Evolutionary conservation across 1,140 invertebrate genomes (phyloP).

Genomic region (Oncopodura yosiiana): DNA sequence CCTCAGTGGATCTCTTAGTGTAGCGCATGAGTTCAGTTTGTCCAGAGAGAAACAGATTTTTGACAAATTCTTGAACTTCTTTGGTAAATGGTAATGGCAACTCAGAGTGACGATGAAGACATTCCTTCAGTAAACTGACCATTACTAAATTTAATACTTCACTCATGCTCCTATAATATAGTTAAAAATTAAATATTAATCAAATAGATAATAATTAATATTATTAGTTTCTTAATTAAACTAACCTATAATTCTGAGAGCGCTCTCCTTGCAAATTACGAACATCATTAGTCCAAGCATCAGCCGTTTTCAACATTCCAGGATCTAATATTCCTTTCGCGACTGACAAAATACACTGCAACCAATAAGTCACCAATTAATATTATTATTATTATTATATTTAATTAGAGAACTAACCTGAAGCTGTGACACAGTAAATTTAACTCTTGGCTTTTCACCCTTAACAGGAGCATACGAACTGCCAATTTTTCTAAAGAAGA

Average conservation of each 20-base stretch:
- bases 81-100: slow-evolving; percentile 78
- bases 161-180: slow-evolving; percentile 82
- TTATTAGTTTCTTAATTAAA: not conserved
- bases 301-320: slow-evolving; percentile 63
- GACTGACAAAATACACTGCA: slow-evolving; percentile 60
- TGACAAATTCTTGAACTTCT: slow-evolving; percentile 86
- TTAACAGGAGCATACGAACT: slow-evolving; percentile 59
- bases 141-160: slow-evolving; percentile 89
- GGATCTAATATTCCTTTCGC: slow-evolving; percentile 83
- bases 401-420: slow-evolving; percentile 18
- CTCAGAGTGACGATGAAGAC: slow-evolving; percentile 82
- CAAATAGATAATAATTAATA: slow-evolving; percentile 37
- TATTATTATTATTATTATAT: not conserved
- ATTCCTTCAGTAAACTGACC: slow-evolving; percentile 80
- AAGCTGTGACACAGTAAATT: slow-evolving; percentile 28
- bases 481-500: slow-evolving; percentile 71
- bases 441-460: slow-evolving; percentile 18
- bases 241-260: slow-evolving; percentile 20
- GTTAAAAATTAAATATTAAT: slow-evolving; percentile 54
- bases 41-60: slow-evolving; percentile 76
- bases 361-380: not conserved
- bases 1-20: slow-evolving; percentile 16
- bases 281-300: slow-evolving; percentile 65
- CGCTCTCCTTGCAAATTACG: slow-evolving; percentile 24
- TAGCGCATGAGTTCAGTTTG: slow-evolving; percentile 70